These are phyloP conservation scores for Himalopsyche phryganea DNA, from an alignment of 1,140 invertebrate species.

Conservation along the genomic window DNA sequence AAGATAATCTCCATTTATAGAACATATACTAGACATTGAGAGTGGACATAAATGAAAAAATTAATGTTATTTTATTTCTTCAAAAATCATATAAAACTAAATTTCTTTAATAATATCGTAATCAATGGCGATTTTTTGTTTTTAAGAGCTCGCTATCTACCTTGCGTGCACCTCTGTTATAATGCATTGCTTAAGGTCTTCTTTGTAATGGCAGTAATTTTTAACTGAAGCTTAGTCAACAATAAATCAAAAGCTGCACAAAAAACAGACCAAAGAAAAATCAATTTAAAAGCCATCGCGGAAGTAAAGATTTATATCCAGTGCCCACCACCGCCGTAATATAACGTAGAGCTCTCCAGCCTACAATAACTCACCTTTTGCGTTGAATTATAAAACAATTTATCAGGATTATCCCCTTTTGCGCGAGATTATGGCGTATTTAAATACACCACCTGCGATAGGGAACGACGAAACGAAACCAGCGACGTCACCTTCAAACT, in stretches of 20 bases:
- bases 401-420: constrained; percentile 35
- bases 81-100: too few species aligned
- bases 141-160: too few species aligned
- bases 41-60: too few species aligned
- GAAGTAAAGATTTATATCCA: not conserved
- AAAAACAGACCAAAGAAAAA: not conserved
- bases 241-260: not conserved
- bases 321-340: not conserved
- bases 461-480: not conserved
- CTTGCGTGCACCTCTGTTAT: too few species aligned
- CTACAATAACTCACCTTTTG: constrained; percentile 33
- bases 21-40: too few species aligned
- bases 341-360: constrained; percentile 31
- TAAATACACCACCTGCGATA: constrained; percentile 33
- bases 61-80: too few species aligned
- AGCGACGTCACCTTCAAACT: not conserved
- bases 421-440: constrained; percentile 32
- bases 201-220: too few species aligned
- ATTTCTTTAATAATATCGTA: too few species aligned
- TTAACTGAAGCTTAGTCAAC: not conserved
- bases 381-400: constrained; percentile 36
- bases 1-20: too few species aligned
- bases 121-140: too few species aligned
- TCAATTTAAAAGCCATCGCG: not conserved
- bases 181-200: too few species aligned